Evolutionary conservation across 2,888 invertebrate species (phyloP).

Genomic region (Temnothorax ravouxi): DNA sequence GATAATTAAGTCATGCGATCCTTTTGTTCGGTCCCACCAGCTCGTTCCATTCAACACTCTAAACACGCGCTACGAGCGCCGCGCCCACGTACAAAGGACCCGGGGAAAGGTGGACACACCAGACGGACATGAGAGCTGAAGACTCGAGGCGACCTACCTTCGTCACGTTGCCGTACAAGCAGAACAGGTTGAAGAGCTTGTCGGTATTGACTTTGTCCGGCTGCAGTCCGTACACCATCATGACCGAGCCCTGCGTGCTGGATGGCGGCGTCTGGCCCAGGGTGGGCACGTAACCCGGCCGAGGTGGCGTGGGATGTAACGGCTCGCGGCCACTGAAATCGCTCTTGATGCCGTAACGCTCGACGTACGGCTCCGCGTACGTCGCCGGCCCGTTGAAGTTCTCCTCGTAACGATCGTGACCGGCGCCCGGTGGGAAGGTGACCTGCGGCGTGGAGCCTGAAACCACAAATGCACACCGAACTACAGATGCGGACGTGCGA

Average conservation of each 20-base stretch:
- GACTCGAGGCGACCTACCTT: slow-evolving; percentile 89
- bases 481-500: not conserved
- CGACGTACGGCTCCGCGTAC: slow-evolving; percentile 85
- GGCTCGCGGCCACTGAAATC: slow-evolving; percentile 85
- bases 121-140: not conserved
- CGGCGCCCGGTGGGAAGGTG: slow-evolving; percentile 82
- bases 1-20: slow-evolving; percentile 34
- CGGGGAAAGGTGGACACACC: not conserved
- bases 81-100: not conserved
- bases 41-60: slow-evolving; percentile 33
- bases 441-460: slow-evolving; percentile 83
- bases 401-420: slow-evolving; percentile 85
- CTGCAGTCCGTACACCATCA: slow-evolving; percentile 99
- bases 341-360: slow-evolving; percentile 84
- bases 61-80: not conserved
- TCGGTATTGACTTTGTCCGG: slow-evolving; percentile 98
- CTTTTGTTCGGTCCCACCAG: slow-evolving; percentile 20
- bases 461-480: slow-evolving; percentile 89
- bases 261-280: slow-evolving; percentile 84
- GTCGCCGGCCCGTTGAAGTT: slow-evolving; percentile 85
- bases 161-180: slow-evolving; percentile 99
- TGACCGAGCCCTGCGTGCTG: slow-evolving; percentile 92
- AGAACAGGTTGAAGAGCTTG: slow-evolving; percentile 98
- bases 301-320: slow-evolving; percentile 84
- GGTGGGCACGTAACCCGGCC: slow-evolving; percentile 85